Evolutionary conservation across 2,113 vertebrate genomes (phyloP).

Genomic region (Rhagologus leucostigma): DNA sequence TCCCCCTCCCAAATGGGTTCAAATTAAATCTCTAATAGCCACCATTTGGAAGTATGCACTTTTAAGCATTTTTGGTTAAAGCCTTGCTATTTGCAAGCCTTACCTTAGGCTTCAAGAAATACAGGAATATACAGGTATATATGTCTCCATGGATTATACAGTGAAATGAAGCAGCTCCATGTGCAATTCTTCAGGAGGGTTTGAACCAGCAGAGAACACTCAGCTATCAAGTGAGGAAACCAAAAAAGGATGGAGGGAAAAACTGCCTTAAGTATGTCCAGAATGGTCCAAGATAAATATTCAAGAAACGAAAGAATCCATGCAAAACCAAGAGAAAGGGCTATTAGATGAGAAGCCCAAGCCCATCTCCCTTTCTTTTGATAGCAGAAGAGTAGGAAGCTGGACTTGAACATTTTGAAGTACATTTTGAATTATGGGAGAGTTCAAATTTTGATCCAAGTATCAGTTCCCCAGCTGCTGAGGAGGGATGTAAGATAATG

Average conservation of each 20-base stretch:
- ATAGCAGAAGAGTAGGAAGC: not conserved
- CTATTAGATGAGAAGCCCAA: not conserved
- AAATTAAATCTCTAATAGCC: not conserved
- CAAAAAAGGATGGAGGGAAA: not conserved
- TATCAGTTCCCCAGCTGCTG: not conserved
- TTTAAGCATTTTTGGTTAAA: not conserved
- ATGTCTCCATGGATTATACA: not conserved
- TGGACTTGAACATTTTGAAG: not conserved
- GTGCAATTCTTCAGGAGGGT: not conserved
- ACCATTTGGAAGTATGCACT: not conserved
- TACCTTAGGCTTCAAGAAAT: not conserved
- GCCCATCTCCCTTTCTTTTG: not conserved
- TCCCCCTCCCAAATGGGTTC: not conserved
- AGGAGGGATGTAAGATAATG: not conserved
- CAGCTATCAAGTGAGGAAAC: not conserved
- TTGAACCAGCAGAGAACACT: not conserved
- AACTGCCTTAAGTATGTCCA: not conserved
- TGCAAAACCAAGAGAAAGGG: not conserved
- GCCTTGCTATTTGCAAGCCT: not conserved
- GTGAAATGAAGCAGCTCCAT: not conserved
- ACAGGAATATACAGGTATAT: not conserved
- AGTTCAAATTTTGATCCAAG: not conserved
- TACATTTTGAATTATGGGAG: not conserved
- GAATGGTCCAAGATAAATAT: not conserved
- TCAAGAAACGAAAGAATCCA: not conserved